A percentile compares a stretch with the other conserved stretches of the same genome.
Conservation (phyloP, 2,888 invertebrate species). For the Dryadula phaetusa region DNA sequence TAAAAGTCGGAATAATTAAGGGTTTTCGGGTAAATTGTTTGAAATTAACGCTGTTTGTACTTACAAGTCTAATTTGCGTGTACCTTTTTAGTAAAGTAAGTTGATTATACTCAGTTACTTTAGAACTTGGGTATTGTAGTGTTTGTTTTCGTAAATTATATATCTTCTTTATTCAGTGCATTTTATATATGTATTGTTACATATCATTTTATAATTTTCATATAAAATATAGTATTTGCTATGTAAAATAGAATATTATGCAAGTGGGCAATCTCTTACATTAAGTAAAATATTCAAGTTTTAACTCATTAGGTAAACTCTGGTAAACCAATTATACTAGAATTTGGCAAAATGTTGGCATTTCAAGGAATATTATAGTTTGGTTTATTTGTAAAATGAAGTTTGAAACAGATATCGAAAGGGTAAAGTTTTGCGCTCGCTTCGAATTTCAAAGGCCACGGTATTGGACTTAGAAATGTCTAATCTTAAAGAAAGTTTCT, state of each 20-base stretch:
- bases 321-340: not conserved
- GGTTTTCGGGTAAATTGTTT: slow-evolving; percentile 24
- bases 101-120: not conserved
- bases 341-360: slow-evolving; percentile 17
- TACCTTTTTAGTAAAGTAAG: slow-evolving; percentile 20
- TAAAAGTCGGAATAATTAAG: slow-evolving; percentile 16
- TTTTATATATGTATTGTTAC: not conserved
- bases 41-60: slow-evolving; percentile 21
- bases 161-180: not conserved
- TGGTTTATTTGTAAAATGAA: slow-evolving; percentile 32
- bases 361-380: slow-evolving; percentile 10
- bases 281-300: not conserved
- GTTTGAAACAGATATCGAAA: slow-evolving; percentile 34
- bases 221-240: too few species aligned
- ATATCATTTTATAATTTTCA: not conserved
- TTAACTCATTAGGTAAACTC: not conserved
- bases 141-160: not conserved
- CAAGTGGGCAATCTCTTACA: not conserved
- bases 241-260: not conserved
- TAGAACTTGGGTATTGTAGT: not conserved
- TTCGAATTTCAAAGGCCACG: slow-evolving; percentile 37
- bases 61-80: slow-evolving; percentile 18
- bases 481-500: slow-evolving; percentile 37
- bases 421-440: slow-evolving; percentile 37
- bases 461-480: slow-evolving; percentile 36